Conservation (phyloP, 2,797 vertebrate species). For the Sebastes umbrosus region DNA sequence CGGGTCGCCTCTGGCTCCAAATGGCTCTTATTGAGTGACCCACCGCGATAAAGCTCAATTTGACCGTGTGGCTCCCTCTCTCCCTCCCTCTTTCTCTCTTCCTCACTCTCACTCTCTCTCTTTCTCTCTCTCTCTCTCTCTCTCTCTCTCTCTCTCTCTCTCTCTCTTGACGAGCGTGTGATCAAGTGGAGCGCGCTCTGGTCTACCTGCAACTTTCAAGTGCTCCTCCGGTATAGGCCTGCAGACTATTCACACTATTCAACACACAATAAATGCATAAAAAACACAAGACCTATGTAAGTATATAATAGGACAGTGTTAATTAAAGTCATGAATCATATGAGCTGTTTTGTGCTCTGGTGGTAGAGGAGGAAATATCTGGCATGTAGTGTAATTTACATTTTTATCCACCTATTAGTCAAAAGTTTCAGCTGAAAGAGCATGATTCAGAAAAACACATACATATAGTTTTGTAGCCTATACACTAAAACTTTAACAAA, state of each 20-base stretch:
- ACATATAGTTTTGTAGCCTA: neutral
- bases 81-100: conserved; percentile 26
- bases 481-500: neutral
- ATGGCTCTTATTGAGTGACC: conserved; percentile 68
- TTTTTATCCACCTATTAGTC: neutral
- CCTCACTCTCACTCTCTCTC: neutral
- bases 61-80: conserved; percentile 59
- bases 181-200: conserved; percentile 65
- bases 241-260: neutral
- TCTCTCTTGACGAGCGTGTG: conserved; percentile 41
- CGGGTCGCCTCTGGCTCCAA: conserved; percentile 55
- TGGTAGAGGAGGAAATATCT: neutral
- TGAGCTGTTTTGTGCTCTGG: neutral
- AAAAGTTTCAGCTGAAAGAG: neutral
- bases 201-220: conserved; percentile 61
- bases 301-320: neutral
- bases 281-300: neutral
- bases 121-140: neutral
- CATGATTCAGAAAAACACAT: neutral
- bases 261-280: neutral
- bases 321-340: neutral
- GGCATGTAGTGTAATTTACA: neutral
- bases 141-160: conserved; percentile 35
- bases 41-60: conserved; percentile 66
- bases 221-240: conserved; percentile 15